phyloP scores from a whole-genome alignment of 2,113 vertebrate genomes.

The Atrichornis clamosus region DNA sequence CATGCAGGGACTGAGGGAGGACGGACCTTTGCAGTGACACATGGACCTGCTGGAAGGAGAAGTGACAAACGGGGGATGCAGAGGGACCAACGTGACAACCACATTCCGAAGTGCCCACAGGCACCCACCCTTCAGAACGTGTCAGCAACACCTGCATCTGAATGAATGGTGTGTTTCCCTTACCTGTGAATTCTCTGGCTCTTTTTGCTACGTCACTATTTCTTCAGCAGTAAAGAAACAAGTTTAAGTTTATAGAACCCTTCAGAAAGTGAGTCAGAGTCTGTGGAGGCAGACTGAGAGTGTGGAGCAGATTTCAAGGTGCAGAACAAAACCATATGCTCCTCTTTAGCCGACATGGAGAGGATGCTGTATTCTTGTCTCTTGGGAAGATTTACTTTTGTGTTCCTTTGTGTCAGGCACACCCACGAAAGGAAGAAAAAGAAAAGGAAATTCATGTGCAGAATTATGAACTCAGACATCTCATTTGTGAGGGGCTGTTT shows the following conservation, averaged over 20 bases:
- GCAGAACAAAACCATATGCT: neutral
- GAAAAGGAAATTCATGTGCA: neutral
- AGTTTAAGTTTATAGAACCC: neutral
- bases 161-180: neutral
- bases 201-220: neutral
- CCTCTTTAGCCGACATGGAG: neutral
- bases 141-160: fast-evolving
- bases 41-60: neutral
- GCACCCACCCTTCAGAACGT: neutral
- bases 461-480: neutral
- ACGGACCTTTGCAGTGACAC: neutral
- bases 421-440: neutral
- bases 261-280: neutral
- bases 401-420: neutral
- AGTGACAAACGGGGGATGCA: neutral
- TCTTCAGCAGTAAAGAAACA: neutral
- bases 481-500: neutral
- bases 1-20: neutral
- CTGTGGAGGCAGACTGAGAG: neutral
- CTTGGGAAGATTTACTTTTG: neutral
- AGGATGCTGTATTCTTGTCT: neutral
- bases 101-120: neutral
- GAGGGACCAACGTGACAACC: neutral
- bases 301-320: neutral
- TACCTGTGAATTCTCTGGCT: neutral